These are phyloP conservation scores for Tachysurus vachellii DNA, from an alignment of 2,113 vertebrate genomes.

Conservation along the genomic window DNA sequence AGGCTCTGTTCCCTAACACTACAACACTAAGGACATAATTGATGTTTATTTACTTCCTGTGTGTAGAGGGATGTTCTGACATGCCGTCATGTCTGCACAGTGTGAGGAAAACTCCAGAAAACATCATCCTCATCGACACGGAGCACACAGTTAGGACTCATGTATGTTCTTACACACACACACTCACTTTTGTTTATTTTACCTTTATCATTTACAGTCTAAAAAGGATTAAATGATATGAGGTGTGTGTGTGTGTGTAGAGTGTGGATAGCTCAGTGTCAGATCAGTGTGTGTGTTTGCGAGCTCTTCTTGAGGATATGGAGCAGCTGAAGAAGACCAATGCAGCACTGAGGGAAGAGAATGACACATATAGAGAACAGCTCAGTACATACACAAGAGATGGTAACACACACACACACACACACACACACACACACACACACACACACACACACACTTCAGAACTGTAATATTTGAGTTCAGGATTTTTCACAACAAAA, in stretches of 20 bases:
- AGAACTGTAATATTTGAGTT: background rate
- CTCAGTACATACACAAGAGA: background rate
- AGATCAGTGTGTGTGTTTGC: conserved; percentile 69
- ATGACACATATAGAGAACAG: conserved; percentile 72
- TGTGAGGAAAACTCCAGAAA: conserved; percentile 70
- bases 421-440: background rate
- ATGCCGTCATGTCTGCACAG: conserved; percentile 62
- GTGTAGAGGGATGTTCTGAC: conserved; percentile 78
- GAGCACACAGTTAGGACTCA: conserved; percentile 58
- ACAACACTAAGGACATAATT: background rate
- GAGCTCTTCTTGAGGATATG: conserved; percentile 75
- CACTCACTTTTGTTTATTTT: background rate
- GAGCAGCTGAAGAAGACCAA: conserved; percentile 77
- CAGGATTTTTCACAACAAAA: background rate
- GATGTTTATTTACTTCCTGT: background rate
- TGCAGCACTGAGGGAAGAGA: conserved; percentile 77
- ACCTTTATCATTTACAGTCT: background rate
- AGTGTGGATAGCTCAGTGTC: conserved; percentile 53
- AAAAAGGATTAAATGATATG: background rate
- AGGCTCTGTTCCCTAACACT: background rate
- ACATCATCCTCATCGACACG: conserved; percentile 76
- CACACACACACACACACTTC: background rate
- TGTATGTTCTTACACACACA: background rate
- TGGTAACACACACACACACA: background rate
- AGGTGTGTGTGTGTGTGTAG: conserved; percentile 49